Conservation (phyloP, 2,797 vertebrate genomes). For the Acanthurus tractus region DNA sequence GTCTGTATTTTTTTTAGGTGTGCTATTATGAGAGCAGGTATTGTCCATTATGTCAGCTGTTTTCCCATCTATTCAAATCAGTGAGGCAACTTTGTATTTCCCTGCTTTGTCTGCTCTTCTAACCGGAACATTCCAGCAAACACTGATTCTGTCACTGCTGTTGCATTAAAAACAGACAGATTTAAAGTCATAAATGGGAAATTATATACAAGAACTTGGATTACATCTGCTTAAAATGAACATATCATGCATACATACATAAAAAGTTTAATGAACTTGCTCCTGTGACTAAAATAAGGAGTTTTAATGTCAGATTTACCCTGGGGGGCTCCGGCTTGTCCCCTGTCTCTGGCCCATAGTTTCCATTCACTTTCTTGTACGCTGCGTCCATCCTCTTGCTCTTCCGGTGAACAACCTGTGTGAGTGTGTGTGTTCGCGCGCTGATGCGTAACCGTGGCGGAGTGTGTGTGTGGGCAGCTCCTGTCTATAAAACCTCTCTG, state of each 20-base stretch:
- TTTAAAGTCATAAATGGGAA: not conserved
- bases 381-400: conserved; percentile 81
- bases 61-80: conserved; percentile 32
- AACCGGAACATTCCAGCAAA: conserved; percentile 58
- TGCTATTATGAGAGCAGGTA: not conserved
- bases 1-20: not conserved
- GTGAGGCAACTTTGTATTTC: not conserved
- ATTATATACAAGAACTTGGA: not conserved
- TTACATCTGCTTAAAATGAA: too few relatives aligned
- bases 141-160: not conserved
- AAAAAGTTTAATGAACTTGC: not conserved
- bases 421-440: not conserved
- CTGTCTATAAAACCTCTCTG: conserved; percentile 45
- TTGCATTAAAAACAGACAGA: not conserved
- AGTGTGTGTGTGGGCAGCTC: conserved; percentile 37
- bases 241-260: not conserved
- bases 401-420: conserved; percentile 42
- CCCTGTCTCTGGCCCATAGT: conserved; percentile 28
- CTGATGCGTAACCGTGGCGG: conserved; percentile 29
- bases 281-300: not conserved
- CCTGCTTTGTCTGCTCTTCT: conserved; percentile 38
- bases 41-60: conserved; percentile 40
- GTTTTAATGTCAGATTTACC: conserved; percentile 56
- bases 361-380: conserved; percentile 74
- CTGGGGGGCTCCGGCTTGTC: conserved; percentile 41